phyloP scores from a whole-genome alignment of 2,888 invertebrate genomes.

The Pachycephus smyrnensis region DNA sequence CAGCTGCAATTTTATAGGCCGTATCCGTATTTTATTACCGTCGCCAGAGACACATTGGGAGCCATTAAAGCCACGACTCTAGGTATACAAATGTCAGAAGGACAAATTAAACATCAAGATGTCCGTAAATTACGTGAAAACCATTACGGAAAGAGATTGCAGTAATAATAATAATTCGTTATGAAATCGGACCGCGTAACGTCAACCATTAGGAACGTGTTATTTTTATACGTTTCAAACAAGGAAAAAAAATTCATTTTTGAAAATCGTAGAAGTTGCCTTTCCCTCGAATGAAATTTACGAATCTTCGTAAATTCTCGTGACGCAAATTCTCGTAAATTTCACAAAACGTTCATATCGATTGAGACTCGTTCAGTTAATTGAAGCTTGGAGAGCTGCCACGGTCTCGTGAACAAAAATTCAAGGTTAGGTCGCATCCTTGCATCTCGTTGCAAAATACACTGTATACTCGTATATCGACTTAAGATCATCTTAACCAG shows the following conservation, averaged over 20 bases:
- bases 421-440: neutral
- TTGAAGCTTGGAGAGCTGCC: neutral
- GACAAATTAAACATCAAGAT: neutral
- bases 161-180: neutral
- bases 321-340: neutral
- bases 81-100: neutral
- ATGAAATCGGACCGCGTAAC: neutral
- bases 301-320: neutral
- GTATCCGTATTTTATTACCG: constrained; percentile 29
- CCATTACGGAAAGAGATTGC: neutral
- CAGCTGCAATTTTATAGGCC: constrained; percentile 34
- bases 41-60: neutral
- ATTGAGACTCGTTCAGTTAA: neutral
- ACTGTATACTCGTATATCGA: neutral
- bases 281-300: neutral
- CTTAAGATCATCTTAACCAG: neutral
- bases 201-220: neutral
- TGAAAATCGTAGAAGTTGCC: neutral
- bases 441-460: neutral
- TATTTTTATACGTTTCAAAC: neutral
- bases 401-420: neutral
- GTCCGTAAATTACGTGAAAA: neutral
- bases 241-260: neutral
- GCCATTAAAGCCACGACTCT: neutral
- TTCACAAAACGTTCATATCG: neutral